These are phyloP conservation scores for Agriopis aurantiaria DNA, from an alignment of 2,888 invertebrate genomes.

Conservation along the genomic window DNA sequence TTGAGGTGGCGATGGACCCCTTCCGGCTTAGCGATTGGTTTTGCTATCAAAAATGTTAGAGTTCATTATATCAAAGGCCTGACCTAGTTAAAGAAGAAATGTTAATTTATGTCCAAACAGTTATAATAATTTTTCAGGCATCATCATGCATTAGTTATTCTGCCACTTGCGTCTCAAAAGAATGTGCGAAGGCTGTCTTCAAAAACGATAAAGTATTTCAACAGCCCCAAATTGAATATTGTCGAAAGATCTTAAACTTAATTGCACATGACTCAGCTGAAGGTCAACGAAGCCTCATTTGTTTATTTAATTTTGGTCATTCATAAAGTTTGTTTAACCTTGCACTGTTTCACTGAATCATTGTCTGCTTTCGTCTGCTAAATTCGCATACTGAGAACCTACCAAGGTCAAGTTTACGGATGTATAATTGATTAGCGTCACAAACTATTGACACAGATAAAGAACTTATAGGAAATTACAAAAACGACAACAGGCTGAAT, in stretches of 20 bases:
- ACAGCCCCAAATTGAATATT: neutral
- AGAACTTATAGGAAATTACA: neutral
- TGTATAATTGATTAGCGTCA: slow-evolving; percentile 5
- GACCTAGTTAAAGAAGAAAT: no score
- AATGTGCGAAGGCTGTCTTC: neutral
- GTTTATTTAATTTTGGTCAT: slow-evolving; percentile 25
- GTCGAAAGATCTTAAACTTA: slow-evolving; percentile 6
- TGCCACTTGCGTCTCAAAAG: neutral
- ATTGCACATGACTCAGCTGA: slow-evolving; percentile 14
- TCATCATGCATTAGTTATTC: no score
- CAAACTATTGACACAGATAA: neutral
- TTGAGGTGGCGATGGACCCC: no score
- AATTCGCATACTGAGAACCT: slow-evolving; percentile 14
- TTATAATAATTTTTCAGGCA: no score
- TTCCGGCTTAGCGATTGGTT: no score
- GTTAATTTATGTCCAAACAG: no score
- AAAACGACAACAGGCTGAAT: neutral
- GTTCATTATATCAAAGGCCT: no score
- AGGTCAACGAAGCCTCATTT: slow-evolving; percentile 18
- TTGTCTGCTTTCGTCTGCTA: slow-evolving; percentile 6
- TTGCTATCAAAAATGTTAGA: no score
- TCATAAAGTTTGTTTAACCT: slow-evolving; percentile 17
- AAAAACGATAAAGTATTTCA: slow-evolving; percentile 5
- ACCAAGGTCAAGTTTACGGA: slow-evolving; percentile 33
- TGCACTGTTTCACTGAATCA: slow-evolving; percentile 21